Conservation (phyloP, 2,113 vertebrate species). For the Hemibagrus wyckioides region DNA sequence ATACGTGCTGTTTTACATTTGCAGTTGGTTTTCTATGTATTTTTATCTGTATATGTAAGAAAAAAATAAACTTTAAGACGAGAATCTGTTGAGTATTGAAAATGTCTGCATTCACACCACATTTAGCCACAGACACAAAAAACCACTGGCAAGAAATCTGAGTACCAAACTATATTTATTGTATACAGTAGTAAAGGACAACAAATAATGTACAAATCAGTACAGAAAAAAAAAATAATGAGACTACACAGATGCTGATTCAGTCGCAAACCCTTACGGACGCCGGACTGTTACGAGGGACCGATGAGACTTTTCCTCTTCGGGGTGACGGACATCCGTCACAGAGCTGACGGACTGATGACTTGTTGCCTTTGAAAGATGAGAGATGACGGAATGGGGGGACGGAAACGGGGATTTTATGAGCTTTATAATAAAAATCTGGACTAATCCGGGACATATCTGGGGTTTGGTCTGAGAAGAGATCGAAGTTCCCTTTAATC, state of each 20-base stretch:
- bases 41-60: constrained; percentile 36
- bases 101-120: too few relatives aligned
- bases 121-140: neutral
- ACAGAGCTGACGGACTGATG: neutral
- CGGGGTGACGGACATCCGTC: neutral
- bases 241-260: constrained; percentile 68
- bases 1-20: constrained; percentile 43
- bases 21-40: constrained; percentile 19
- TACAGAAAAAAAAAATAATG: constrained; percentile 67
- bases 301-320: neutral
- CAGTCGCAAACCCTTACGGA: constrained; percentile 56
- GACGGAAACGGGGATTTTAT: neutral
- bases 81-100: neutral
- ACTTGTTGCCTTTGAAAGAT: constrained; percentile 13
- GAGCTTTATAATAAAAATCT: constrained; percentile 39
- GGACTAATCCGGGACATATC: constrained; percentile 20
- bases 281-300: constrained; percentile 31
- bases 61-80: constrained; percentile 25
- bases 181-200: constrained; percentile 85
- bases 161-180: constrained; percentile 88
- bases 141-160: constrained; percentile 58
- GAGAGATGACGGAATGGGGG: neutral
- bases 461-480: constrained; percentile 38
- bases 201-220: constrained; percentile 83
- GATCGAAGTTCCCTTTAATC: constrained; percentile 5